Base-by-base conservation (phyloP, 2,113 vertebrate genomes). In the Anoplopoma fimbria region DNA sequence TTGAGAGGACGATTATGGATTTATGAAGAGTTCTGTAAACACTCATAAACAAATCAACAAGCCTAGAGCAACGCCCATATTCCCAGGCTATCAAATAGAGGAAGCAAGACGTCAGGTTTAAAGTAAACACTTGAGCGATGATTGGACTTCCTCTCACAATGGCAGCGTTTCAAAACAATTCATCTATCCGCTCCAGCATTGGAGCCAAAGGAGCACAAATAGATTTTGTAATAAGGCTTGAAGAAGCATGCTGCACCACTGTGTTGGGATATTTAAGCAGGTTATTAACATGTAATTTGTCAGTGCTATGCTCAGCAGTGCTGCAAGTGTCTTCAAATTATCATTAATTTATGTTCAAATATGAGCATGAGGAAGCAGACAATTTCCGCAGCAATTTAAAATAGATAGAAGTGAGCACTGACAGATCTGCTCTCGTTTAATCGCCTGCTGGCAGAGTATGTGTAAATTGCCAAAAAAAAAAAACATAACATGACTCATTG, bases 41-140 rank as follows among this genome's bases (percentile, higher is more conserved):
- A 89, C 3, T 34, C 60, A 86, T 77, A 84, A 87, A 86, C 85
- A 91, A 87, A 88, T 88, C 75, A 89, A 82, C 69, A 58, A 74
- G 80, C 79, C 76, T 49, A 10, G 21, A 88, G 80, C 75, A 85
- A 79, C 77, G 65, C 57, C 63, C 74, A 78, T 71, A 78, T 84
- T 87, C 55, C 78, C 47, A n/a, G 70, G 69, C 62, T 77, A 76
- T 89, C 70, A 84, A 89, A 81, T 8, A 85, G 62, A 13, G 0
- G 7, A 42, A 53, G 60, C 76, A 70, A 77, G 81, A 88, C 74
- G 82, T 83, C 86, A 79, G 70, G 77, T 83, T 86, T 63, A 90
- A 87, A 90, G 86, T 82, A 91, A 91, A 91, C 90, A 89, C 87
- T 91, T 83, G 63, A 87, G 60, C 49, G 63, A 70, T 91, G 79